Evolutionary conservation across 2,797 vertebrate genomes (phyloP), one percentile per base, ranked within the genome.

Genomic region (Malacoraja senta): DNA sequence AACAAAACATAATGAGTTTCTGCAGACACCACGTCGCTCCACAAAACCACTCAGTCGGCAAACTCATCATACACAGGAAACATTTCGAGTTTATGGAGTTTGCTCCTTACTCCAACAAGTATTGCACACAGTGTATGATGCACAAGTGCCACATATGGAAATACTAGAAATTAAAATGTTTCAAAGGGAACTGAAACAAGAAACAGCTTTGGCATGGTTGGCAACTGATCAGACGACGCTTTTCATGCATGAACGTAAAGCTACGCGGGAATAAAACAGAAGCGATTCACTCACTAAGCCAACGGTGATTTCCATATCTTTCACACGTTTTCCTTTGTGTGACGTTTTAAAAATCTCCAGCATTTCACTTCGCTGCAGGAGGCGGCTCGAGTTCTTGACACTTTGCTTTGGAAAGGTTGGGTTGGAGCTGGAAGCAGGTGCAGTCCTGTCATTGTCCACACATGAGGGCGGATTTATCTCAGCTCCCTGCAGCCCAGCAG

Each of bases 261-360:
- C 44, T 53, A 53, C 4, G 13, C 79, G 58, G 61, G 8, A 21
- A 65, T 32, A 32, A 35, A 35, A 32, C 17, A 32, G 58, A 61
- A 15, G 10, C 8, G 38, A 26, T 92, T 35, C 17, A 94, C 98
- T 95, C 94, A 98, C 98, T 98, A 99, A 95, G 32, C 99, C 99
- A 24, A 99, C 96, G 0, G 98, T 99, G 93, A 99, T 96, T 80
- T 99, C 96, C 13, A 96, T 97, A 0, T 97, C 97, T 95, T 97
- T 98, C 95, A 96, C 96, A 77, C 93, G 97, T 79, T 95, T 94
- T 63, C 98, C 97, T 0, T 38, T 93, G 93, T 99, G 98, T 44
- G 97, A 94, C 0, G 95, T 93, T 94, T 96, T 98, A 61, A 99
- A 97, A 94, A 98, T 95, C 19, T 96, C 95, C 93, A 99, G 95